A percentile compares a stretch with the other conserved stretches of the same genome.
Evolutionary conservation across 2,797 vertebrate species (phyloP).

Genomic region (Xiphorhynchus erythropygius): DNA sequence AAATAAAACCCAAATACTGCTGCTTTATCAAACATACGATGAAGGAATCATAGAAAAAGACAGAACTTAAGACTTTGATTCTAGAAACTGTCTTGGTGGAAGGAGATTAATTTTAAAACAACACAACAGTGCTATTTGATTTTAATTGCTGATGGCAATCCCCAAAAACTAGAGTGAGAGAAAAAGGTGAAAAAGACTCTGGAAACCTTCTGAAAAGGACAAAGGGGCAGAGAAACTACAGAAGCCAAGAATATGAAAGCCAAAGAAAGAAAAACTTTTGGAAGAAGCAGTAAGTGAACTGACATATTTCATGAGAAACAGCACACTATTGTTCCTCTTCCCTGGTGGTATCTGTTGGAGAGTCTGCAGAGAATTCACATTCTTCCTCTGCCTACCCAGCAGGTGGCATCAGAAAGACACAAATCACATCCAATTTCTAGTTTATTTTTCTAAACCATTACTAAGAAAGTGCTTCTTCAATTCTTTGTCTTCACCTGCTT

Average conservation of each 20-base stretch:
- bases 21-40: not conserved
- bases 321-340: fast-evolving
- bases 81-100: not conserved
- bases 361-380: not conserved
- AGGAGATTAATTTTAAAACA: not conserved
- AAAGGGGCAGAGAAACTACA: not conserved
- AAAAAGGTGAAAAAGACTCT: not conserved
- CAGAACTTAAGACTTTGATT: not conserved
- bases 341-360: fast-evolving
- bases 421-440: not conserved
- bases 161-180: not conserved
- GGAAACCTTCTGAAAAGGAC: not conserved
- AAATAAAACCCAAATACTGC: not conserved
- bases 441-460: not conserved
- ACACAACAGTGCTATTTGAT: not conserved
- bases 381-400: not conserved
- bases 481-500: not conserved
- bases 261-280: not conserved
- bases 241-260: not conserved
- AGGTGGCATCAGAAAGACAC: not conserved
- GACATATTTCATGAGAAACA: fast-evolving
- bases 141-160: not conserved
- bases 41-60: fast-evolving
- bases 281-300: not conserved
- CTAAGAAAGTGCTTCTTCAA: not conserved